These are phyloP conservation scores for Drosophila grimshawi DNA, from an alignment of 1,140 invertebrate species.

Conservation along the genomic window DNA sequence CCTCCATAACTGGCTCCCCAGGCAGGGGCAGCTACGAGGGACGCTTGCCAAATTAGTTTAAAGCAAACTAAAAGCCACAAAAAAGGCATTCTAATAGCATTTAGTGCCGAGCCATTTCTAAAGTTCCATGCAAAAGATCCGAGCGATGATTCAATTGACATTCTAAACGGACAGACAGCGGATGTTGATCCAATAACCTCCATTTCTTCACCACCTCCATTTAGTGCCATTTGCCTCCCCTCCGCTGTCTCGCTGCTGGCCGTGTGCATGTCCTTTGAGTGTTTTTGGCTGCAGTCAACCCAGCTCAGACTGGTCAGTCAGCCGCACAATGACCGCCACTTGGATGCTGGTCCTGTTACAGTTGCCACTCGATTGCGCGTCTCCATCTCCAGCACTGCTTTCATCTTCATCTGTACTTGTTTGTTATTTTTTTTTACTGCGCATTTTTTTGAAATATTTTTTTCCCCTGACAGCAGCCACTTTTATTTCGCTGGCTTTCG, in stretches of 20 bases:
- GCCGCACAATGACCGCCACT: constrained; percentile 71
- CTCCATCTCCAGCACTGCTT: neutral
- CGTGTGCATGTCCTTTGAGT: constrained; percentile 61
- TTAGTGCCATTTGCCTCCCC: neutral
- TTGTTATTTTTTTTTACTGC: neutral
- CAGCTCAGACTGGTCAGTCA: constrained; percentile 44
- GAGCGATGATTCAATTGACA: constrained; percentile 75
- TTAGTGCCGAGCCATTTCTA: constrained; percentile 44
- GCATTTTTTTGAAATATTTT: constrained; percentile 51
- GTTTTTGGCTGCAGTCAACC: constrained; percentile 6
- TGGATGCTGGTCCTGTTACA: constrained; percentile 63
- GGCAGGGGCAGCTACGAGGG: neutral
- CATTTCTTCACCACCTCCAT: neutral
- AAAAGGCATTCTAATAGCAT: constrained; percentile 61
- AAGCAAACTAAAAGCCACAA: constrained; percentile 41
- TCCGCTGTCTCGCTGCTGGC: constrained; percentile 24
- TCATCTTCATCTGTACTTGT: neutral
- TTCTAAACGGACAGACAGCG: constrained; percentile 35
- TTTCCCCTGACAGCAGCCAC: constrained; percentile 33
- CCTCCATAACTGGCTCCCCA: too few species aligned
- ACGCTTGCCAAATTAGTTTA: constrained; percentile 45
- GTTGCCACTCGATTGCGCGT: constrained; percentile 31
- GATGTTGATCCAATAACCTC: constrained; percentile 37
- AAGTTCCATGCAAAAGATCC: constrained; percentile 51
- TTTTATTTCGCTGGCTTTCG: constrained; percentile 42